Evolutionary conservation across 2,888 invertebrate genomes (phyloP).

Genomic region (Villa cingulata): DNA sequence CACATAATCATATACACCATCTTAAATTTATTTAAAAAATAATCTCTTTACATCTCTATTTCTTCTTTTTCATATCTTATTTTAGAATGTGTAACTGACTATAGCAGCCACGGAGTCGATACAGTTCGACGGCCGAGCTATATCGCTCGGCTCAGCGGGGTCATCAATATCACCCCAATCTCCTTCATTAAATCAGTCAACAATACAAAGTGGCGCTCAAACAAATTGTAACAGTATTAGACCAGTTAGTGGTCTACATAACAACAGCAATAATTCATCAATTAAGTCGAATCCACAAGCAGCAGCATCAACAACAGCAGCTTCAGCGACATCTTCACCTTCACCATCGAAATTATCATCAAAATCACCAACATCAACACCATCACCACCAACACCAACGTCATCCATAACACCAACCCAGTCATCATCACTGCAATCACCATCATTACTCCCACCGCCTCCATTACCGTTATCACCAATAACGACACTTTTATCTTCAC

Average conservation of each 20-base stretch:
- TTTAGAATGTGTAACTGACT: slow-evolving; percentile 17
- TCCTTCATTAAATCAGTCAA: background rate
- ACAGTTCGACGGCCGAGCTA: slow-evolving; percentile 20
- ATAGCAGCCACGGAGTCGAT: slow-evolving; percentile 20
- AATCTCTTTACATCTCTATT: background rate
- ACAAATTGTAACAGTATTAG: background rate
- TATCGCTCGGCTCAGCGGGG: slow-evolving; percentile 15
- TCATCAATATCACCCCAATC: slow-evolving; percentile 7
- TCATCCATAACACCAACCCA: background rate
- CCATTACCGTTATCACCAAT: slow-evolving; percentile 3
- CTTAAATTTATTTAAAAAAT: too few relatives aligned
- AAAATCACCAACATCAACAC: slow-evolving; percentile 2
- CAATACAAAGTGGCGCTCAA: background rate
- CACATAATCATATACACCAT: too few relatives aligned
- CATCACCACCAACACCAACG: background rate
- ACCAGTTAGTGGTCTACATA: slow-evolving; percentile 6
- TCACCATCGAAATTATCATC: background rate
- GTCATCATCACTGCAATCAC: background rate
- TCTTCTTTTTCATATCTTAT: slow-evolving; percentile 3
- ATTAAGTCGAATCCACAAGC: slow-evolving; percentile 2
- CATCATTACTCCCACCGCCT: background rate
- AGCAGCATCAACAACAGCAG: slow-evolving; percentile 2
- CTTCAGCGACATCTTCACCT: slow-evolving; percentile 1
- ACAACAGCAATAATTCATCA: slow-evolving; percentile 1
- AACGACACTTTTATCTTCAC: background rate